Conservation (phyloP, 2,113 vertebrate genomes). For the Malurus cyaneus region DNA sequence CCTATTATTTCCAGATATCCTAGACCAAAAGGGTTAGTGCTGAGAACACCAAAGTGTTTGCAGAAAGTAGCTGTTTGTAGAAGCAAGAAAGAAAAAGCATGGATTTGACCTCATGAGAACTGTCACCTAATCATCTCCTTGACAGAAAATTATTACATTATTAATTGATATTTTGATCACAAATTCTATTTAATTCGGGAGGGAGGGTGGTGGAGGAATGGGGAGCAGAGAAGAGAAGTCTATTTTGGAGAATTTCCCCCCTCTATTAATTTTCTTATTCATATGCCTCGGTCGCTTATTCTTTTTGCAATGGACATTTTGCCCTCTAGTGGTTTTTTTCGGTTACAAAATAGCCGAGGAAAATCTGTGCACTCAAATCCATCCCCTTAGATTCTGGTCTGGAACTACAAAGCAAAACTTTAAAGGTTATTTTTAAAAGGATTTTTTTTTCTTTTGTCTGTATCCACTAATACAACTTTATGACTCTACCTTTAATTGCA, state of each 20-base stretch:
- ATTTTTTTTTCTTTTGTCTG: neutral
- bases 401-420: neutral
- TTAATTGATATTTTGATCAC: neutral
- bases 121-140: neutral
- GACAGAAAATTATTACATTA: neutral
- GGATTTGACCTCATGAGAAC: neutral
- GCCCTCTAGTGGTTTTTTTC: constrained; percentile 73
- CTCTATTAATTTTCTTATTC: neutral
- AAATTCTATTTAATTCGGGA: neutral
- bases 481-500: neutral
- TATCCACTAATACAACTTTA: neutral
- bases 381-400: neutral
- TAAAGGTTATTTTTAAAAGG: neutral
- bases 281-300: neutral
- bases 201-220: rapidly evolving
- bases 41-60: neutral
- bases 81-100: neutral
- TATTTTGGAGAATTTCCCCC: neutral
- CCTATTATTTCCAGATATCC: neutral
- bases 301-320: constrained; percentile 51
- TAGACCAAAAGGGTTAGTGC: neutral
- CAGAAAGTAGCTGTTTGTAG: neutral
- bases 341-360: neutral
- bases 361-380: neutral
- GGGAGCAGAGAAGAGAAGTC: neutral